Conservation (phyloP, 2,113 vertebrate genomes). For the Gorsachius goisagi region DNA sequence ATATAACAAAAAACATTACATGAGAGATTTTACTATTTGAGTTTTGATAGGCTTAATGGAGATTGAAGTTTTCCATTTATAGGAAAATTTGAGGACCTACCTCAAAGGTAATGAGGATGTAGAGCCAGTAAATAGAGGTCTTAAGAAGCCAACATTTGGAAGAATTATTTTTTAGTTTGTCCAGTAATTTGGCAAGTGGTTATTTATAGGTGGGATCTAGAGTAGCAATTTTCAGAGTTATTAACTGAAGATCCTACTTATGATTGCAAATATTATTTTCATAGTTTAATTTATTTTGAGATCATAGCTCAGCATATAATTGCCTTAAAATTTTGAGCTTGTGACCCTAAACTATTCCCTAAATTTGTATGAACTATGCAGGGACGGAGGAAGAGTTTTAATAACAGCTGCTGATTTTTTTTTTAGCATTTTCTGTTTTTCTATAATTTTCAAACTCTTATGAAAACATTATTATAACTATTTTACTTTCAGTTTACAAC, state of each 20-base stretch:
- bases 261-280: not conserved
- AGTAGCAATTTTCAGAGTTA: not conserved
- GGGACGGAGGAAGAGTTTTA: not conserved
- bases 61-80: not conserved
- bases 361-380: not conserved
- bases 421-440: not conserved
- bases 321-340: not conserved
- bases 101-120: not conserved
- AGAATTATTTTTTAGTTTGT: accelerated
- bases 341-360: not conserved
- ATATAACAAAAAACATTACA: not conserved
- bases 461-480: not conserved
- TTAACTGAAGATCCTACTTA: not conserved
- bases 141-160: not conserved
- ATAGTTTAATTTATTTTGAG: not conserved
- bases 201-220: not conserved
- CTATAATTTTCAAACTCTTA: not conserved
- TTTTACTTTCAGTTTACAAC: conserved; percentile 81
- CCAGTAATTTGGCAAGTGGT: not conserved
- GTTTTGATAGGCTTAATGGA: not conserved
- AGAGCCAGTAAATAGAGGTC: not conserved
- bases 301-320: not conserved
- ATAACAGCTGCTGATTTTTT: not conserved
- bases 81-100: not conserved
- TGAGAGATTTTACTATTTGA: not conserved